Evolutionary conservation across 2,888 invertebrate genomes (phyloP).

Genomic region (Palloptera scutellata): DNA sequence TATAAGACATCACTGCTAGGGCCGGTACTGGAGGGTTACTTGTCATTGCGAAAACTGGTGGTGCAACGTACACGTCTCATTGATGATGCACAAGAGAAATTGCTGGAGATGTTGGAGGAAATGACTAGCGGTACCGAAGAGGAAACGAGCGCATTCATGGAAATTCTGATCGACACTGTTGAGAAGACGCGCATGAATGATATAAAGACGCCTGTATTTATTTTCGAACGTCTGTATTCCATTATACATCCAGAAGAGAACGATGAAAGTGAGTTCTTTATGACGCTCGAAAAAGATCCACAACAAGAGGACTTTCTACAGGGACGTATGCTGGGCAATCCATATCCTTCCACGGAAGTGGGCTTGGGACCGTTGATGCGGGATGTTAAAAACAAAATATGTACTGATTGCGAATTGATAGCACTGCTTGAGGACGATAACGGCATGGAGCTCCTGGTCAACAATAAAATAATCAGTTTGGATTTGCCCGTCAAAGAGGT

Average conservation of each 20-base stretch:
- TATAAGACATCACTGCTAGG: constrained; percentile 89
- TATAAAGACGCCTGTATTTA: constrained; percentile 95
- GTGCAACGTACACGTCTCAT: constrained; percentile 94
- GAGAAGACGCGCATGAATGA: constrained; percentile 90
- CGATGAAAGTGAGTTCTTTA: constrained; percentile 94
- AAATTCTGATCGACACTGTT: constrained; percentile 94
- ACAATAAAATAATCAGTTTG: constrained; percentile 97
- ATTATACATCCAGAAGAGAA: constrained; percentile 98
- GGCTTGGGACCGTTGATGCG: constrained; percentile 97
- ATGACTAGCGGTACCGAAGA: constrained; percentile 95
- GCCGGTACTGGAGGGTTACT: constrained; percentile 82
- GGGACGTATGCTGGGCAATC: constrained; percentile 97
- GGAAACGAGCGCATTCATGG: constrained; percentile 97
- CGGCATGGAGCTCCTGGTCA: constrained; percentile 97
- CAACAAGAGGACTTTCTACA: constrained; percentile 98
- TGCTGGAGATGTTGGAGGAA: constrained; percentile 91
- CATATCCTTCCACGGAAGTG: constrained; percentile 92
- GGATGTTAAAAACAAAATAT: constrained; percentile 98
- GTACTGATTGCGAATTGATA: constrained; percentile 97
- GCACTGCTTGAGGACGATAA: constrained; percentile 97
- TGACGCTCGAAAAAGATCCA: constrained; percentile 96
- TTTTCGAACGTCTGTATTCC: constrained; percentile 95
- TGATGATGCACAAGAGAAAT: constrained; percentile 95
- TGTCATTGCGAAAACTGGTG: constrained; percentile 87
- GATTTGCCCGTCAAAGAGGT: constrained; percentile 96